Percentiles rank a stretch among this genome's conserved stretches.
Evolutionary conservation across 1,140 invertebrate genomes (phyloP).

Genomic region (Thereuonema tuberculata): DNA sequence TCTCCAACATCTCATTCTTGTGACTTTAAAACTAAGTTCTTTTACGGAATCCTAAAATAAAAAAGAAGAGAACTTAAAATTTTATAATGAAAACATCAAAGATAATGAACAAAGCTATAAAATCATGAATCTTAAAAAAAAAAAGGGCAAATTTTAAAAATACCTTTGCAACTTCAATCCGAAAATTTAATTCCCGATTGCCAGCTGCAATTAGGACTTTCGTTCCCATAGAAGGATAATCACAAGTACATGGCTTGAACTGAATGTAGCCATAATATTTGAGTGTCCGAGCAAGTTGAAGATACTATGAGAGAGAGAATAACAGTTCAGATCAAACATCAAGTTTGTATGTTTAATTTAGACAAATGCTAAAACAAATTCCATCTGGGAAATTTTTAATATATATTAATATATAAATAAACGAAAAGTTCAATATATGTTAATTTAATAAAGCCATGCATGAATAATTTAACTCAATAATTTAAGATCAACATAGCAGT

Average conservation of each 20-base stretch:
- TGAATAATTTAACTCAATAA: no score
- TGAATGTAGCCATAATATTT: slow-evolving; percentile 82
- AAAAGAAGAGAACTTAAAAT: no score
- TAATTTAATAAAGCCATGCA: no score
- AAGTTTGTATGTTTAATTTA: no score
- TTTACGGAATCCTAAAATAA: slow-evolving; percentile 36
- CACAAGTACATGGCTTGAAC: slow-evolving; percentile 56
- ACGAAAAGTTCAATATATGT: no score
- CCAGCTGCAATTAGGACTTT: slow-evolving; percentile 55
- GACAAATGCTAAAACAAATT: no score
- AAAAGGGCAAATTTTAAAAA: not conserved
- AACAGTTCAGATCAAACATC: slow-evolving; percentile 7
- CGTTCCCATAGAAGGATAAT: slow-evolving; percentile 57
- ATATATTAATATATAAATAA: no score
- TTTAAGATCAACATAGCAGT: no score
- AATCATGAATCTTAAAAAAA: not conserved
- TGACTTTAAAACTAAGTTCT: slow-evolving; percentile 80
- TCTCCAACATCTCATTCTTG: slow-evolving; percentile 89
- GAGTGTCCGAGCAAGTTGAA: slow-evolving; percentile 59
- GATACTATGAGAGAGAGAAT: slow-evolving; percentile 47
- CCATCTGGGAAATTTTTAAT: no score
- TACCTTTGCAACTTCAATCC: slow-evolving; percentile 21
- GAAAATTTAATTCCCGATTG: slow-evolving; percentile 59
- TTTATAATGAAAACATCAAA: no score
- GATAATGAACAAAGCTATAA: no score